phyloP scores from a whole-genome alignment of 2,797 vertebrate genomes.

The Fistularia tabacaria region DNA sequence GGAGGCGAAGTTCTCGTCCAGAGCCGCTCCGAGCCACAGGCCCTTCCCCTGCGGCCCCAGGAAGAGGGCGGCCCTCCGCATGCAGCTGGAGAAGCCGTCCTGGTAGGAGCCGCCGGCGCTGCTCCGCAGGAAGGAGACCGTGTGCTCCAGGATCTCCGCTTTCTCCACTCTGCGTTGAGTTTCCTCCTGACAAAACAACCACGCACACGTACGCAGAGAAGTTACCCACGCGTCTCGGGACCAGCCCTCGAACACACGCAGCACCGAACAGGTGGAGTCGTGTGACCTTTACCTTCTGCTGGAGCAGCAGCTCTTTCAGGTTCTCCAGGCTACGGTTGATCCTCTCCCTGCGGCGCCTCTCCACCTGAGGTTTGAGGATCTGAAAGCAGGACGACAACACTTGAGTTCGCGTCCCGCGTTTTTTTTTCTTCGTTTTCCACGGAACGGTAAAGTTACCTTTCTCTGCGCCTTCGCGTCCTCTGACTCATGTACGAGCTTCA shows the following conservation, averaged over 20 bases:
- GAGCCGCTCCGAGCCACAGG: constrained; percentile 32
- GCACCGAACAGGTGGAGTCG: neutral
- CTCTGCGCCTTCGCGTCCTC: no score
- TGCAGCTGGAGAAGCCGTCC: constrained; percentile 65
- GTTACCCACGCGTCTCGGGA: no score
- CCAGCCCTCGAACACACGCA: no score
- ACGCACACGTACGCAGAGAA: neutral
- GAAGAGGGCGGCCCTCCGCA: constrained; percentile 60
- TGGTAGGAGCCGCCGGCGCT: constrained; percentile 30
- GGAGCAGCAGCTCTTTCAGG: constrained; percentile 75
- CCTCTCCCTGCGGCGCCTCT: constrained; percentile 82
- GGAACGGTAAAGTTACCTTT: no score
- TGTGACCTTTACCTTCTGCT: constrained; percentile 65
- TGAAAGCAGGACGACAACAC: constrained; percentile 20
- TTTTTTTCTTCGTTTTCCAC: no score
- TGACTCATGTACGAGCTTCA: no score
- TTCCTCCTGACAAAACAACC: constrained; percentile 59
- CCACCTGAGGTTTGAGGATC: constrained; percentile 83
- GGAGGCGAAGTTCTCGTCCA: constrained; percentile 30
- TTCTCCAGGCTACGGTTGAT: constrained; percentile 84
- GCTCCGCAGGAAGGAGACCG: constrained; percentile 77
- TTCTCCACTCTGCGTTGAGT: constrained; percentile 79
- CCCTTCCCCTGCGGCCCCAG: constrained; percentile 57
- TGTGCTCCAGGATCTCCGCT: constrained; percentile 81
- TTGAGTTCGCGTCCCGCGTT: no score